Evolutionary conservation across 2,888 invertebrate genomes (phyloP).

Genomic region (Entomobrya multifasciata): DNA sequence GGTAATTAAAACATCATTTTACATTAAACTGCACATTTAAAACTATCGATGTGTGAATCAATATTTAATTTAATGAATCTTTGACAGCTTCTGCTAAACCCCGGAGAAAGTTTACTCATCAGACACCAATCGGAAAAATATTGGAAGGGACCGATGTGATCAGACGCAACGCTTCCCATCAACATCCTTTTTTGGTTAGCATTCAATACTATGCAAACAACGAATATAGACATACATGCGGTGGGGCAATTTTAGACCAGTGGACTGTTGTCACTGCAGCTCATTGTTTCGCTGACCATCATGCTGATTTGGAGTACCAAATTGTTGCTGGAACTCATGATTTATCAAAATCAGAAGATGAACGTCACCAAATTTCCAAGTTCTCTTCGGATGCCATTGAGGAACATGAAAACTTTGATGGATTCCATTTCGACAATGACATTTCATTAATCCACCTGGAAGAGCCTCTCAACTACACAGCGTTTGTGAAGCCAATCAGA

Average conservation of each 20-base stretch:
- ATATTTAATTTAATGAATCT: no score
- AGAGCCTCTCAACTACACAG: not conserved
- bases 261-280: conserved; percentile 54
- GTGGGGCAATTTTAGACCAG: conserved; percentile 52
- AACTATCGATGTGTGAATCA: no score
- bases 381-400: conserved; percentile 6
- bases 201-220: not conserved
- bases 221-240: conserved; percentile 33
- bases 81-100: no score
- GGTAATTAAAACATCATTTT: no score
- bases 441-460: conserved; percentile 44
- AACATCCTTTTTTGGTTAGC: conserved; percentile 61
- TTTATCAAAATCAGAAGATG: conserved; percentile 12
- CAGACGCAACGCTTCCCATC: not conserved
- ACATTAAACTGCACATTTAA: no score
- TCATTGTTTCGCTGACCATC: conserved; percentile 27
- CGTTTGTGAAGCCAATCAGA: conserved; percentile 14
- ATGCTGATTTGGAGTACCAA: not conserved
- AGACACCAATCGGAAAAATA: not conserved
- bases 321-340: conserved; percentile 65
- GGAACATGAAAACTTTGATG: conserved; percentile 54
- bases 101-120: not conserved
- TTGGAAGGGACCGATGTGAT: not conserved
- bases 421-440: conserved; percentile 60
- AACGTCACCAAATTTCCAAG: conserved; percentile 31